These are phyloP conservation scores for Euclidia mi DNA, from an alignment of 2,888 invertebrate genomes.

Conservation along the genomic window DNA sequence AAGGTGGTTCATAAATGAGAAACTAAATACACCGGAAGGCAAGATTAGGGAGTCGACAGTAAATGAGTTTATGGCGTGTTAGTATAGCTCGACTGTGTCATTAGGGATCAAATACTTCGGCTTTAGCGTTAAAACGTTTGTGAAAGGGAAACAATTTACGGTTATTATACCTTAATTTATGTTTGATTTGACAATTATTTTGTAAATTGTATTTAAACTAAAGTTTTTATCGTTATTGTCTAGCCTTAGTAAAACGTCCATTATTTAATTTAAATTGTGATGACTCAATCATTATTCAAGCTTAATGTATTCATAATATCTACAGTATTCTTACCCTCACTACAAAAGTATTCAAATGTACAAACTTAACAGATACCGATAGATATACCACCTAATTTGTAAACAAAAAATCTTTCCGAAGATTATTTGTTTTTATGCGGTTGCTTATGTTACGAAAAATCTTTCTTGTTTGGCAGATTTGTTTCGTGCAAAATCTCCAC, in stretches of 20 bases:
- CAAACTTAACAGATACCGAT: too few species aligned
- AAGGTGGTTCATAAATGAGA: constrained; percentile 75
- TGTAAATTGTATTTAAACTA: too few species aligned
- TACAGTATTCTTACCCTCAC: too few species aligned
- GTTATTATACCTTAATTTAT: constrained; percentile 51
- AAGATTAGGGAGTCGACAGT: constrained; percentile 76
- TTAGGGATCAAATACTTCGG: constrained; percentile 68
- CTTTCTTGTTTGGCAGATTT: constrained; percentile 23
- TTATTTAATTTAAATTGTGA: too few species aligned
- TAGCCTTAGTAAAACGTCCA: too few species aligned
- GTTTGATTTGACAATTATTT: constrained; percentile 17
- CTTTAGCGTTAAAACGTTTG: constrained; percentile 62
- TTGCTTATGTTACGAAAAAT: constrained; percentile 7
- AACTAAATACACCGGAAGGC: constrained; percentile 78
- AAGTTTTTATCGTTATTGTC: too few species aligned
- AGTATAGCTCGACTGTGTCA: constrained; percentile 71
- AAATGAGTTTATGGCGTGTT: constrained; percentile 87
- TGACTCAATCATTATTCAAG: too few species aligned
- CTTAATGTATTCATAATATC: too few species aligned
- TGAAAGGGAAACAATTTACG: constrained; percentile 49
- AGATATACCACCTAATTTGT: constrained; percentile 3
- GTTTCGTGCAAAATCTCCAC: constrained; percentile 25
- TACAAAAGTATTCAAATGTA: too few species aligned
- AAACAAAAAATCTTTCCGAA: constrained; percentile 4
- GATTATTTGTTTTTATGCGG: too few species aligned